These are phyloP conservation scores for Aphyosemion australe DNA, from an alignment of 2,113 vertebrate genomes.

Conservation along the genomic window DNA sequence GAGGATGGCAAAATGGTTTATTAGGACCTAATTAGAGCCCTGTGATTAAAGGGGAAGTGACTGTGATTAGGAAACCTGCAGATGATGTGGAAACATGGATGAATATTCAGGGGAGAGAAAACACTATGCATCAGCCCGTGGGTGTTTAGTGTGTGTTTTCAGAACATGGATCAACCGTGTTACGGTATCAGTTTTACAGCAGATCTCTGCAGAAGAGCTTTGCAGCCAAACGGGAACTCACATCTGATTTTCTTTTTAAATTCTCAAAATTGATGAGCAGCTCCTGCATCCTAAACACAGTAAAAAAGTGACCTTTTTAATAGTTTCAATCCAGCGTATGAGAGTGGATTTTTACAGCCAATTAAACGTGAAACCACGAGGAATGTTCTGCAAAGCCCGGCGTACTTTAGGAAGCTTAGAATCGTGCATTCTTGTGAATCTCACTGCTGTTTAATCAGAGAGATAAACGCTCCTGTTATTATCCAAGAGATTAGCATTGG, in stretches of 20 bases:
- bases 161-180: constrained; percentile 32
- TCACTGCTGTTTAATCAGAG: constrained; percentile 71
- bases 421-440: constrained; percentile 69
- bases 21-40: constrained; percentile 82
- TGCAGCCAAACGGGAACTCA: constrained; percentile 3
- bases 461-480: constrained; percentile 68
- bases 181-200: constrained; percentile 37
- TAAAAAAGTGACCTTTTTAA: constrained; percentile 23
- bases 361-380: constrained; percentile 72
- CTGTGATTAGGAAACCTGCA: constrained; percentile 80
- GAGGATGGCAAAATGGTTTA: constrained; percentile 80
- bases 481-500: constrained; percentile 67
- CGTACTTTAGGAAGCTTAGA: constrained; percentile 58
- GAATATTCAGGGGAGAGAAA: constrained; percentile 77
- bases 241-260: constrained; percentile 4
- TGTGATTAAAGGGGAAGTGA: constrained; percentile 84
- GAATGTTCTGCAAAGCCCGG: constrained; percentile 65
- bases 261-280: constrained; percentile 20
- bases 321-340: constrained; percentile 55
- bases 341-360: constrained; percentile 66
- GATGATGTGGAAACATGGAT: constrained; percentile 77
- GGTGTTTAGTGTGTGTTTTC: constrained; percentile 34
- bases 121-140: constrained; percentile 42
- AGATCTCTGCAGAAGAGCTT: constrained; percentile 26
- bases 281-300: background rate